A percentile compares a stretch with the other conserved stretches of the same genome.
Conservation (phyloP, 2,113 vertebrate species). For the Asarcornis scutulata region DNA sequence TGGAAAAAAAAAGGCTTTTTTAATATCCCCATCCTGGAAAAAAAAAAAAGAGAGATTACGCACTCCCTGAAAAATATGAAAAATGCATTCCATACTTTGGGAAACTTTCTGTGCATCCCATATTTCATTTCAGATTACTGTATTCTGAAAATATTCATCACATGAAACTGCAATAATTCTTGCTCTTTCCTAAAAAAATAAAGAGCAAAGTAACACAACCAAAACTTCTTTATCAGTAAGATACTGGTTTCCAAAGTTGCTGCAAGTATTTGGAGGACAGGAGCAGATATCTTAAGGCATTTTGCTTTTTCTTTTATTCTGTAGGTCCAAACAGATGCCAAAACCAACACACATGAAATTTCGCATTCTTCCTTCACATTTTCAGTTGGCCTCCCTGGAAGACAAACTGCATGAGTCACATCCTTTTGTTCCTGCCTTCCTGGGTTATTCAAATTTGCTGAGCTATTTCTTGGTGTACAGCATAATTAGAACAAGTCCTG, state of each 20-base stretch:
- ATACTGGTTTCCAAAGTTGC: background rate
- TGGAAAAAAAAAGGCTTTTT: background rate
- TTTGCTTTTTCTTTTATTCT: background rate
- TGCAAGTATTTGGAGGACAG: background rate
- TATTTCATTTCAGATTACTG: slow-evolving; percentile 16
- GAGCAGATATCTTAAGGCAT: background rate
- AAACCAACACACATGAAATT: slow-evolving; percentile 13
- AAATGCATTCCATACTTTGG: background rate
- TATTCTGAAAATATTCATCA: slow-evolving; percentile 18
- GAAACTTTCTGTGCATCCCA: background rate
- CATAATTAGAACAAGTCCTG: background rate
- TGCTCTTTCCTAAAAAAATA: background rate
- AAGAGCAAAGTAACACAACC: background rate
- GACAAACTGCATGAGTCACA: slow-evolving; percentile 4
- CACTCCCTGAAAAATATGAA: background rate
- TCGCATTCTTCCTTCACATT: slow-evolving; percentile 16
- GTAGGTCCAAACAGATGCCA: slow-evolving; percentile 3
- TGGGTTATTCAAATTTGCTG: background rate
- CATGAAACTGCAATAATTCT: background rate
- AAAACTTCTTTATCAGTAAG: background rate
- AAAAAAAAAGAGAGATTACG: background rate
- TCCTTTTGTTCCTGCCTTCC: slow-evolving; percentile 27
- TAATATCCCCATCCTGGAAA: background rate
- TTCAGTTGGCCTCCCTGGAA: slow-evolving; percentile 23
- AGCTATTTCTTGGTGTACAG: background rate